Percentiles rank a stretch among this genome's conserved stretches.
These are phyloP conservation scores for Xyliphius kryptos DNA, from an alignment of 2,113 vertebrate genomes.

Conservation along the genomic window DNA sequence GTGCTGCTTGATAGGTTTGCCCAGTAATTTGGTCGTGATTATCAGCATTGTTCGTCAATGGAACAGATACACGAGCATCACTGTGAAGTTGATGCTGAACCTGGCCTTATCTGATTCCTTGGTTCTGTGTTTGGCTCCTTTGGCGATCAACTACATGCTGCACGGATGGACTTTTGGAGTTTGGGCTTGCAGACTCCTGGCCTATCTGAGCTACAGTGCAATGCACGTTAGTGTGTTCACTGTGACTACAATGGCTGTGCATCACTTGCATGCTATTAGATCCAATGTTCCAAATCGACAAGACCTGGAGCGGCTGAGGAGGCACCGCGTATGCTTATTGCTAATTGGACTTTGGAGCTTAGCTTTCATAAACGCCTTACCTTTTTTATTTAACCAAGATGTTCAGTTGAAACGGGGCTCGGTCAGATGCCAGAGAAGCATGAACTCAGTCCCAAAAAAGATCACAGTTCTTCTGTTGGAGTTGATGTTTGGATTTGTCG, in stretches of 20 bases:
- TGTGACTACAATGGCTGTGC: conserved; percentile 58
- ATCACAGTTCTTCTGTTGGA: conserved; percentile 50
- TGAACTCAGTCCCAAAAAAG: conserved; percentile 36
- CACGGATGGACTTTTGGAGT: conserved; percentile 52
- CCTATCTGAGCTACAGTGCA: conserved; percentile 55
- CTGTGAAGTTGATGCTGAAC: conserved; percentile 59
- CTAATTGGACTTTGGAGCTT: conserved; percentile 43
- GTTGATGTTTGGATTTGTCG: conserved; percentile 54
- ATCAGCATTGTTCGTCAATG: conserved; percentile 53
- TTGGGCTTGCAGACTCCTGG: conserved; percentile 50
- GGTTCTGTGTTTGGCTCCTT: conserved; percentile 52
- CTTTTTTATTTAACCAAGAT: conserved; percentile 47
- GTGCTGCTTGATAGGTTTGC: conserved; percentile 56
- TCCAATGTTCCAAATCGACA: conserved; percentile 51
- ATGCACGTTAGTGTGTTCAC: conserved; percentile 63
- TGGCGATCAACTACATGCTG: conserved; percentile 59
- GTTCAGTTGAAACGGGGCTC: background rate
- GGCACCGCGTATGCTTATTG: conserved; percentile 19
- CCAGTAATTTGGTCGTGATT: conserved; percentile 61
- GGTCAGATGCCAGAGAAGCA: conserved; percentile 39
- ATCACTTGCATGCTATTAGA: conserved; percentile 50
- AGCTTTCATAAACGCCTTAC: conserved; percentile 36
- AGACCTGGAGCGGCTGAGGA: conserved; percentile 25
- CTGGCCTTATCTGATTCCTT: conserved; percentile 60
- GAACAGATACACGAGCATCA: conserved; percentile 46